Conservation (phyloP, 2,113 vertebrate species). For the Dipodomys spectabilis region DNA sequence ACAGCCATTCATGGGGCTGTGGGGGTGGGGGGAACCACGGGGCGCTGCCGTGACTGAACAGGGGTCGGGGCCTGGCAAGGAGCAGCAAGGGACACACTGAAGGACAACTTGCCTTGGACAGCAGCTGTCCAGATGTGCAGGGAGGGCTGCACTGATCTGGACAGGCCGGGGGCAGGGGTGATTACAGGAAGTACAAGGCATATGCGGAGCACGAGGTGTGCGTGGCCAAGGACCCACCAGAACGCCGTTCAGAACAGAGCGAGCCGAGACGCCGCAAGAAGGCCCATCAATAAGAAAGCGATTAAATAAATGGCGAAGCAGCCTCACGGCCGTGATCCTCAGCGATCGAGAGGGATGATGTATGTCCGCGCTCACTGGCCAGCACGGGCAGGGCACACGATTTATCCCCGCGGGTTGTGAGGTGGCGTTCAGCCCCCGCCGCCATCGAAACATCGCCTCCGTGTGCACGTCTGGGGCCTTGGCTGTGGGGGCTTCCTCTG, state of each 20-base stretch:
- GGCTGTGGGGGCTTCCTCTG: too few species aligned
- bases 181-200: too few species aligned
- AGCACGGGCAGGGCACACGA: background rate
- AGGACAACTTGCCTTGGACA: background rate
- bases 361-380: background rate
- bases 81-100: background rate
- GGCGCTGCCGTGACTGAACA: background rate
- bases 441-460: too few species aligned
- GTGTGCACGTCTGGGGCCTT: too few species aligned
- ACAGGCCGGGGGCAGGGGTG: too few species aligned
- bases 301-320: background rate
- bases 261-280: background rate
- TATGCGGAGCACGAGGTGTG: background rate
- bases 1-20: rapidly evolving
- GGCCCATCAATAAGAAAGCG: constrained; percentile 31
- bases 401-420: too few species aligned
- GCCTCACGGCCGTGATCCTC: background rate
- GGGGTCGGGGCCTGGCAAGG: background rate
- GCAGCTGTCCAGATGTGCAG: background rate
- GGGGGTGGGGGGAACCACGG: background rate
- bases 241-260: background rate
- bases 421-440: too few species aligned
- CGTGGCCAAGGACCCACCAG: background rate
- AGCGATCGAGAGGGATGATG: constrained; percentile 53
- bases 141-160: background rate